Evolutionary conservation across 1,140 invertebrate genomes (phyloP), one percentile per base, ranked within the genome.

Genomic region (Panulirus ornatus): DNA sequence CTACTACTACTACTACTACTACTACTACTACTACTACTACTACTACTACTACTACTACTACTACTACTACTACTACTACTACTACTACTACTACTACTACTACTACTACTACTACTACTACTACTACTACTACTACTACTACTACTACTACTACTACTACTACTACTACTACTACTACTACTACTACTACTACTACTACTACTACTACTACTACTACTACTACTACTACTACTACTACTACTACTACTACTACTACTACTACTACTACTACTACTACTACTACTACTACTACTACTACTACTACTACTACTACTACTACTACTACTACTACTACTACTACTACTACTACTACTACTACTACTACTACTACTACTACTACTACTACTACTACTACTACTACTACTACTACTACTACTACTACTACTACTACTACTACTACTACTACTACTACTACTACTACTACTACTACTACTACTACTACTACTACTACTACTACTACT

Each of bases 371-470:
- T 47, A 47, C 14, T 47, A 47, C 14, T 47, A 47, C 14, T 47
- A 47, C 14, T 47, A 11, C 14, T 47, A 11, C 14, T 47, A 47
- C 14, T 47, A 47, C 14, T 47, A 47, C 14, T 47, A 47, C 14
- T 47, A 47, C 14, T 47, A 47, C 14, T 47, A 47, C 14, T 47
- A 47, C 14, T 47, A 47, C 14, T 47, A 44, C 42, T 76, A n/a
- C 22, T 76, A 44, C 42, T 76, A 76, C 6, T 44, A n/a, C 22
- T 76, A 76, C n/a, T 76, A 44, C 19, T 36, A 73, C 34, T 73
- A 38, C 14, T 11, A 42, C 42, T 76, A 44, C 42, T 44, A 14
- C 3, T 44, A 44, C 1, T 44, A 16, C 3, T 76, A 22, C 8
- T 76, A 75, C 38, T 76, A 42, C 38, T 44, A n/a, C 34, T 44